phyloP scores from a whole-genome alignment of 2,888 invertebrate genomes.

The Oeneis ivallda region DNA sequence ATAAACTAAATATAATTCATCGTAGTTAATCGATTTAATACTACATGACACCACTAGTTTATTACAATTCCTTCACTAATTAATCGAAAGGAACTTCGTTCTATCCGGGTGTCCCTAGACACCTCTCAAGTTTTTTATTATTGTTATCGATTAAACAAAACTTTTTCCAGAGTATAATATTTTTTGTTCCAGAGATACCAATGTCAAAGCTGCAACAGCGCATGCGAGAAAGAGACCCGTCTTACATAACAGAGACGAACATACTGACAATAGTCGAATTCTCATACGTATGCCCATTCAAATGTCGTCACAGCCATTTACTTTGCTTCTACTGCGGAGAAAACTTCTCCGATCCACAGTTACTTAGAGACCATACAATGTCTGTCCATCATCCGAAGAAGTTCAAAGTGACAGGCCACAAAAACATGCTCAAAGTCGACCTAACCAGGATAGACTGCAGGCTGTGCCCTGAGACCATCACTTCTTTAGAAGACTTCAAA shows the following conservation, averaged over 20 bases:
- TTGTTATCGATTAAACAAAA: no score
- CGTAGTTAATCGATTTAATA: no score
- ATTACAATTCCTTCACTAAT: no score
- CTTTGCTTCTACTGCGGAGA: conserved; percentile 77
- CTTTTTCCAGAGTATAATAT: no score
- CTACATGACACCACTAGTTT: no score
- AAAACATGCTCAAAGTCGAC: conserved; percentile 70
- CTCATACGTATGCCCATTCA: conserved; percentile 70
- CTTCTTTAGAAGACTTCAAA: conserved; percentile 63
- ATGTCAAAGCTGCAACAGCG: conserved; percentile 67
- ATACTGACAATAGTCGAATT: conserved; percentile 65
- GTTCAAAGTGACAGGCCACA: conserved; percentile 71
- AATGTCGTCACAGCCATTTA: conserved; percentile 71
- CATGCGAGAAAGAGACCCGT: conserved; percentile 65
- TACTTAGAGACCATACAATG: conserved; percentile 66
- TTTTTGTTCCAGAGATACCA: conserved; percentile 51
- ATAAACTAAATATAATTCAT: no score
- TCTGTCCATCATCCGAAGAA: conserved; percentile 68
- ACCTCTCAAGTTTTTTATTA: no score
- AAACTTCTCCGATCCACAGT: conserved; percentile 72
- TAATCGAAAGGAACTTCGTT: no score
- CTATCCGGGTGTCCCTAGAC: no score
- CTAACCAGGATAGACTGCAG: conserved; percentile 71
- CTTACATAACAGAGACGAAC: conserved; percentile 68
- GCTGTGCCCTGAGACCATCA: conserved; percentile 63